phyloP scores from a whole-genome alignment of 2,113 vertebrate species.

The Leucopsar rothschildi region DNA sequence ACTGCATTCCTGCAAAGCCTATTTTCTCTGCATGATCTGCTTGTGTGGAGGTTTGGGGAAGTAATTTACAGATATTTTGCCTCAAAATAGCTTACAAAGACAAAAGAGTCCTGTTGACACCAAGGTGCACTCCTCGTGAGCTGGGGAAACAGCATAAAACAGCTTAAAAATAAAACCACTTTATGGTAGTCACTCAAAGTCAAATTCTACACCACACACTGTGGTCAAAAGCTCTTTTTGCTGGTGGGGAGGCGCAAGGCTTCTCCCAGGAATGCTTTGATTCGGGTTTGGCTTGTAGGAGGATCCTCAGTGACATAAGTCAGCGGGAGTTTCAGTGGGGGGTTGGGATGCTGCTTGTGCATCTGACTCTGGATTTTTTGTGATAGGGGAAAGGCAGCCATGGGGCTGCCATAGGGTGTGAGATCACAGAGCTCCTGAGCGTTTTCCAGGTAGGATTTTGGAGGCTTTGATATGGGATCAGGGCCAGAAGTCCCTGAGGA shows the following conservation, averaged over 20 bases:
- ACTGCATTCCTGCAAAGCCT: conserved; percentile 76
- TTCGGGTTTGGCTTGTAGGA: neutral
- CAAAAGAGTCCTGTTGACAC: conserved; percentile 76
- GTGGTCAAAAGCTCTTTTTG: neutral
- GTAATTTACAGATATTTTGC: conserved; percentile 79
- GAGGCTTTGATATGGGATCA: neutral
- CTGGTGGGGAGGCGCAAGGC: neutral
- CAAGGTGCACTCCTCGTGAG: conserved; percentile 65
- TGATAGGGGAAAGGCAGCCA: rapidly evolving
- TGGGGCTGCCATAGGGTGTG: neutral
- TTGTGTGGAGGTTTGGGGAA: conserved; percentile 75
- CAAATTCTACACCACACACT: conserved; percentile 35
- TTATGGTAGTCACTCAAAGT: conserved; percentile 66
- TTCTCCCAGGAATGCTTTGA: neutral
- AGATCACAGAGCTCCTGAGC: neutral
- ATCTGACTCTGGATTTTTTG: neutral
- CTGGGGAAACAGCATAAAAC: conserved; percentile 62
- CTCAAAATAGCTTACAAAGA: conserved; percentile 80
- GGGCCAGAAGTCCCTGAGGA: neutral
- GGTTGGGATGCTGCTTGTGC: neutral
- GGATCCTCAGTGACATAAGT: neutral
- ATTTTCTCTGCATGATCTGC: conserved; percentile 82
- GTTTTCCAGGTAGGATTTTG: rapidly evolving
- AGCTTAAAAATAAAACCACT: conserved; percentile 68
- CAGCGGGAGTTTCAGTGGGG: neutral